Percentiles rank a stretch among this genome's conserved stretches.
These are phyloP conservation scores for Cuculus canorus DNA, from an alignment of 2,797 vertebrate species.

Conservation along the genomic window DNA sequence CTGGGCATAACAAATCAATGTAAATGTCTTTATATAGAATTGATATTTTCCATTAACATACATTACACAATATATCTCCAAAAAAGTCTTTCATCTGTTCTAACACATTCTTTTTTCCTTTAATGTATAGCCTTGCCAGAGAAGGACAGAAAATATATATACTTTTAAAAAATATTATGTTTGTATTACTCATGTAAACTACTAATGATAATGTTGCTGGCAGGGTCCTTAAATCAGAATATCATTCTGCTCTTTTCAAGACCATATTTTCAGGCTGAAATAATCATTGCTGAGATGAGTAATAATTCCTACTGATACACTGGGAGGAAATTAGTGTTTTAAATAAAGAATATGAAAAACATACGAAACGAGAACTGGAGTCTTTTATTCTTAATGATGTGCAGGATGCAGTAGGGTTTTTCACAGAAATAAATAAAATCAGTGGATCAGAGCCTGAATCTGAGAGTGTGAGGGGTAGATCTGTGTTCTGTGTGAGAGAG, in stretches of 20 bases:
- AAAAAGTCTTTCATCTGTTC: slow-evolving; percentile 21
- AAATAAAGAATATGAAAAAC: not conserved
- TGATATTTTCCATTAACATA: slow-evolving; percentile 28
- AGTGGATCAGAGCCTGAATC: fast-evolving
- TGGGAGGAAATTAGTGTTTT: not conserved
- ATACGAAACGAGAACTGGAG: not conserved
- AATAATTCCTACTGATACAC: slow-evolving; percentile 11
- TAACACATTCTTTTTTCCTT: not conserved
- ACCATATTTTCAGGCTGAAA: slow-evolving; percentile 6
- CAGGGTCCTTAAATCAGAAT: slow-evolving; percentile 26
- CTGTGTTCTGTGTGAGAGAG: not conserved
- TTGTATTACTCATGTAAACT: slow-evolving; percentile 47
- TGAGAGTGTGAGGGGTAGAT: not conserved
- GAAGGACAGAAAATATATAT: slow-evolving; percentile 25
- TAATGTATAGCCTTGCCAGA: slow-evolving; percentile 9
- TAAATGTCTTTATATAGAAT: slow-evolving; percentile 34
- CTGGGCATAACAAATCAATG: slow-evolving; percentile 7
- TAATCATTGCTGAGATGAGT: not conserved
- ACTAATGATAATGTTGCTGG: not conserved
- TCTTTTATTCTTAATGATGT: not conserved
- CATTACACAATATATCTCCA: slow-evolving; percentile 4
- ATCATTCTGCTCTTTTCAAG: not conserved
- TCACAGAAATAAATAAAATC: not conserved
- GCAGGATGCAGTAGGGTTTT: not conserved
- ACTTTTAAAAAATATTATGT: slow-evolving; percentile 21